Conservation (phyloP, 2,113 vertebrate species). For the Tursiops truncatus region DNA sequence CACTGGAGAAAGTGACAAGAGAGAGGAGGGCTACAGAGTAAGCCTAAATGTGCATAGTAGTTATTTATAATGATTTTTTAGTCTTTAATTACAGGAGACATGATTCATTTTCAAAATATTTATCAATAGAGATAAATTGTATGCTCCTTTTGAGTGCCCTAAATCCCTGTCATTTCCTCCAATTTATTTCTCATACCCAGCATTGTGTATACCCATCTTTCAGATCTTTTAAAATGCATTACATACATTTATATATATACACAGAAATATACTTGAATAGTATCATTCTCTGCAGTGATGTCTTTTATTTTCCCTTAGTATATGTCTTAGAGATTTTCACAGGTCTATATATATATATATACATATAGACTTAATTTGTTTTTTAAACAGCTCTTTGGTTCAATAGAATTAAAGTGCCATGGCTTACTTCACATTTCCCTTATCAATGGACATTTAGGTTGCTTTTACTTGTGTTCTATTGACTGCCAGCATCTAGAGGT, state of each 20-base stretch:
- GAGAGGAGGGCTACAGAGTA: rapidly evolving
- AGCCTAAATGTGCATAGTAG: neutral
- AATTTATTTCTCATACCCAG: neutral
- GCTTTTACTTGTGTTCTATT: neutral
- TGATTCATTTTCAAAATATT: neutral
- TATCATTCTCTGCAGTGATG: neutral
- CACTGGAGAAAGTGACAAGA: neutral
- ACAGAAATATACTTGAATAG: neutral
- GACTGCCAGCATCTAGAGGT: neutral
- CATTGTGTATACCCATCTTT: neutral
- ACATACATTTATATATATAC: neutral
- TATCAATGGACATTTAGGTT: neutral
- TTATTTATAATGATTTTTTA: neutral
- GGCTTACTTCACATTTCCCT: neutral
- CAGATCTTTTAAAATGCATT: neutral
- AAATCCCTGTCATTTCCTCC: neutral
- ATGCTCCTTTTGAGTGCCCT: neutral
- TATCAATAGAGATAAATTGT: neutral
- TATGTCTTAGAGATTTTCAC: neutral
- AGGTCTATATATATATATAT: neutral
- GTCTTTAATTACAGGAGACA: neutral
- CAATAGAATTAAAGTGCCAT: neutral
- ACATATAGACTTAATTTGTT: neutral
- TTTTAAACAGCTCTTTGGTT: neutral
- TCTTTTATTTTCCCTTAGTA: neutral